These are phyloP conservation scores for Emmelina monodactyla DNA, from an alignment of 2,888 invertebrate genomes.

Conservation along the genomic window DNA sequence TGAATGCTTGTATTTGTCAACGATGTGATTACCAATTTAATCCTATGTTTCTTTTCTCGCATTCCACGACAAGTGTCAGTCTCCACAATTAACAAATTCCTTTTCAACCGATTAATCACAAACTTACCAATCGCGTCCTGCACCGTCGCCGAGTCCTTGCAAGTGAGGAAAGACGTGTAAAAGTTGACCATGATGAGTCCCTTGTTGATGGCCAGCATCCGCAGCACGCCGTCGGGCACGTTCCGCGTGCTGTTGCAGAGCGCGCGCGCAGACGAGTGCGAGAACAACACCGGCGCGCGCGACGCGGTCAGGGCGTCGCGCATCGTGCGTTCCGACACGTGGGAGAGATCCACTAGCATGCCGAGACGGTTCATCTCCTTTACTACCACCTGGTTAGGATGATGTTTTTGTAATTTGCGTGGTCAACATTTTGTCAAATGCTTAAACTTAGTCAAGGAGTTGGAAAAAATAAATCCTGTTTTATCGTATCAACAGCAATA, in stretches of 20 bases:
- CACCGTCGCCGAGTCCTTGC: conserved; percentile 76
- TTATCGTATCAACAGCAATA: too few species aligned
- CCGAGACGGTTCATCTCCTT: conserved; percentile 90
- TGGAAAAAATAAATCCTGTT: too few species aligned
- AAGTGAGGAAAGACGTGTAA: conserved; percentile 80
- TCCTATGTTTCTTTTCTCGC: too few species aligned
- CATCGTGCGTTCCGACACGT: conserved; percentile 84
- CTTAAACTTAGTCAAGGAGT: too few species aligned
- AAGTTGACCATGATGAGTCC: conserved; percentile 90
- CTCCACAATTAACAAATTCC: too few species aligned
- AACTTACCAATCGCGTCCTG: conserved; percentile 82
- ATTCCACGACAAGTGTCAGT: too few species aligned
- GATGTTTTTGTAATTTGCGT: too few species aligned
- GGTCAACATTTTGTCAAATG: too few species aligned
- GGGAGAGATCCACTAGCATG: conserved; percentile 86
- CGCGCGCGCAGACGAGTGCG: conserved; percentile 83
- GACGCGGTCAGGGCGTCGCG: conserved; percentile 77
- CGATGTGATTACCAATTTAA: too few species aligned
- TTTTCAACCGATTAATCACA: too few species aligned
- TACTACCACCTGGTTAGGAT: conserved; percentile 78
- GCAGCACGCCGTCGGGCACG: conserved; percentile 79
- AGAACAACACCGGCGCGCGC: conserved; percentile 85
- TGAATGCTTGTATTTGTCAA: too few species aligned
- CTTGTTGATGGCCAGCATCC: conserved; percentile 76
- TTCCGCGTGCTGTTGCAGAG: conserved; percentile 83